These are phyloP conservation scores for Pardalotus punctatus DNA, from an alignment of 2,113 vertebrate genomes.

Conservation along the genomic window DNA sequence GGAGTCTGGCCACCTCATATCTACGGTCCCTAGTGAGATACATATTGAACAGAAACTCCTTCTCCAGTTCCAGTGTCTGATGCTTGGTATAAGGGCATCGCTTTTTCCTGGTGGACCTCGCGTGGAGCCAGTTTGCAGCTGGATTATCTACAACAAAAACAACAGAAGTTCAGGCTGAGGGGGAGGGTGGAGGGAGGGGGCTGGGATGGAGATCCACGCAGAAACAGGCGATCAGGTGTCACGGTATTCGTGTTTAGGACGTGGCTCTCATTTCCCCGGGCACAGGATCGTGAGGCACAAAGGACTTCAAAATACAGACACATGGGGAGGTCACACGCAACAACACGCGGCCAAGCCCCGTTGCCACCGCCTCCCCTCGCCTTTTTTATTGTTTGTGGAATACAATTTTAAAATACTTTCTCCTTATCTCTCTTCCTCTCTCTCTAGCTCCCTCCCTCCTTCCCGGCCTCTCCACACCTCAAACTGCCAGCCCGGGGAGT, in stretches of 20 bases:
- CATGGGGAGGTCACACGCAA: conserved; percentile 43
- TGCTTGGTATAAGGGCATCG: conserved; percentile 96
- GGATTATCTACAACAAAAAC: conserved; percentile 86
- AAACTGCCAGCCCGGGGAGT: neutral
- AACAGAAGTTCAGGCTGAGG: conserved; percentile 27
- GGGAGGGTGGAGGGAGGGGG: neutral
- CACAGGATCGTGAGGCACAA: conserved; percentile 22
- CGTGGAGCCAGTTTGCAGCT: conserved; percentile 96
- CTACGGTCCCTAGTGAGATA: conserved; percentile 98
- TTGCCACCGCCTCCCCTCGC: neutral
- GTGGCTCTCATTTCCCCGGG: neutral
- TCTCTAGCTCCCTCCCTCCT: neutral
- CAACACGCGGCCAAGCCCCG: neutral
- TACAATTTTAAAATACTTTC: conserved; percentile 5
- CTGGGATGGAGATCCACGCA: neutral
- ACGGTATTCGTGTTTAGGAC: neutral
- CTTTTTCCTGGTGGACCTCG: conserved; percentile 97
- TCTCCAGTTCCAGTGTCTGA: conserved; percentile 96
- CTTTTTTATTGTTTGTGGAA: neutral
- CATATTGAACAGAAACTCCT: conserved; percentile 99
- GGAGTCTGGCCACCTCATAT: conserved; percentile 92
- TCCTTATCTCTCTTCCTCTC: neutral
- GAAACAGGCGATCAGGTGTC: neutral
- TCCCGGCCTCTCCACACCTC: neutral
- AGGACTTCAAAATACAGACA: conserved; percentile 24